A percentile compares a stretch with the other conserved stretches of the same genome.
These are phyloP conservation scores for Aurelia coerulea DNA, from an alignment of 30 jellyfish, hydroid and myxozoan genomes.

Conservation along the genomic window DNA sequence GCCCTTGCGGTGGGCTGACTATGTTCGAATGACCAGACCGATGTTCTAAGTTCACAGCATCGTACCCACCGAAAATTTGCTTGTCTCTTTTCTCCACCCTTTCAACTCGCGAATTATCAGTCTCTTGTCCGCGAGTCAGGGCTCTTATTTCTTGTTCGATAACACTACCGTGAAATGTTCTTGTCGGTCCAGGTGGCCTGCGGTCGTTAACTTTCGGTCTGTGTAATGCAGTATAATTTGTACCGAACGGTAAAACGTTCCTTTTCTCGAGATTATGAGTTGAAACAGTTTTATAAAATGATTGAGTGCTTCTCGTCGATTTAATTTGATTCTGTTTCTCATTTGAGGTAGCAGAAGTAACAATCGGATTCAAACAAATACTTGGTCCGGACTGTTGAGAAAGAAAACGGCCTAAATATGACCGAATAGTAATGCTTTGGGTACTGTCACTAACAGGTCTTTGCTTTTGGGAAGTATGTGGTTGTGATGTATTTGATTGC, in stretches of 20 bases:
- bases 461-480: slow-evolving; percentile 15
- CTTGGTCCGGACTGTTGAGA: slow-evolving; percentile 40
- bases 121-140: slow-evolving; percentile 34
- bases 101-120: slow-evolving; percentile 11
- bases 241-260: slow-evolving; percentile 34
- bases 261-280: slow-evolving; percentile 22
- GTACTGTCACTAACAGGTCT: slow-evolving; percentile 49
- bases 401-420: slow-evolving; percentile 67
- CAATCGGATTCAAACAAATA: slow-evolving; percentile 59
- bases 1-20: slow-evolving; percentile 38
- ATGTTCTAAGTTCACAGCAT: slow-evolving; percentile 10
- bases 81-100: neutral
- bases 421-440: slow-evolving; percentile 37
- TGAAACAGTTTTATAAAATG: neutral
- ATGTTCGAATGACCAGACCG: slow-evolving; percentile 22
- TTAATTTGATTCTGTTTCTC: slow-evolving; percentile 14
- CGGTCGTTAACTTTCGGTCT: slow-evolving; percentile 58
- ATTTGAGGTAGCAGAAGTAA: slow-evolving; percentile 45
- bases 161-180: slow-evolving; percentile 22
- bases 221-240: slow-evolving; percentile 42
- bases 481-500: too few relatives aligned
- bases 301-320: slow-evolving; percentile 2
- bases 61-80: slow-evolving; percentile 1
- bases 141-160: slow-evolving; percentile 58
- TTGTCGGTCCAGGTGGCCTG: slow-evolving; percentile 23